Base-by-base conservation (phyloP, 2,888 invertebrate genomes). In the Pandemis cinnamomeana region DNA sequence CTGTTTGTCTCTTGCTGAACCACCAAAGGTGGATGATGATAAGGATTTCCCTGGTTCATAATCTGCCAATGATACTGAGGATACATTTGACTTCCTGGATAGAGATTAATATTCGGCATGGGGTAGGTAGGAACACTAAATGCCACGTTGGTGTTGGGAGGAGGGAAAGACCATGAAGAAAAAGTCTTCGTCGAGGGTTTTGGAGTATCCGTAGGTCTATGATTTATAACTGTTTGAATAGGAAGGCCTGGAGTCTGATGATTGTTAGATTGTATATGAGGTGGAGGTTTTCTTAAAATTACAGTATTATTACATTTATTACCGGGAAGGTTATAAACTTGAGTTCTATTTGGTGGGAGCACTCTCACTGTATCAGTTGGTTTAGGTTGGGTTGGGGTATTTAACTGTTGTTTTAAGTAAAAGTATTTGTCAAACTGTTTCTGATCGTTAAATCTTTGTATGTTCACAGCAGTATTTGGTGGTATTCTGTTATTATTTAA, bases 141-240 rank as follows among this genome's bases (percentile, higher is more conserved):
- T n/a, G 42, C 61, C 41, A 61, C n/a, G 41, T 61, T 61, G 41
- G 61, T 61, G 42, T 61, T 61, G 13, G 61, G 61, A 8, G 61
- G 42, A 7, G 61, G 61, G 7, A 36, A 61, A 7, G 68, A 44
- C 44, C 48, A 15, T 41, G 46, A 15, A 48, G 46, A n/a, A n/a
- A n/a, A 13, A n/a, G 13, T 61, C 48, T 48, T 58, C 41, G 41
- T 15, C 15, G 10, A 5, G 2, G 36, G 48, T 15, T 55, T 46
- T 11, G 58, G 46, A 48, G 13, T 46, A 46, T 42, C 20, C 13
- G 20, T 13, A n/a, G 58, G 20, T 42, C 63, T 72, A 44, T 58
- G 10, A 42, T 67, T 72, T 36, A 68, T n/a, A 11, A 72, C 7
- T 8, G 72, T 64, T 58, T 63, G 62, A 41, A 63, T 72, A 13